These are phyloP conservation scores for Megaptera novaeangliae DNA, from an alignment of 2,113 vertebrate species.

Conservation along the genomic window DNA sequence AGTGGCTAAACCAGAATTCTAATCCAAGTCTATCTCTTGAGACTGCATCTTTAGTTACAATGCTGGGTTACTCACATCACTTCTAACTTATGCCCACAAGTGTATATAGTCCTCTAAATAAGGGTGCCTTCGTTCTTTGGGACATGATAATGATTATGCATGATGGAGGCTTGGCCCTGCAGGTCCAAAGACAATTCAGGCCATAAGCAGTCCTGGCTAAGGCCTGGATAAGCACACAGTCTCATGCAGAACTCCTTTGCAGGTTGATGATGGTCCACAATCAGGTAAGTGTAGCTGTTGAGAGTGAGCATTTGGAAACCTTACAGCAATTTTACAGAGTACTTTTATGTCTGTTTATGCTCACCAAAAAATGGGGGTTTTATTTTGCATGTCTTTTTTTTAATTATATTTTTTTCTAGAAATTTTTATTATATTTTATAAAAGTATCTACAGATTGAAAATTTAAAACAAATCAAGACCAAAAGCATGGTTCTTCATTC, in stretches of 20 bases:
- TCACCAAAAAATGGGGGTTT: not conserved
- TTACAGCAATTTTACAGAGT: not conserved
- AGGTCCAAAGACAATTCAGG: not conserved
- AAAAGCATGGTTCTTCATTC: not conserved
- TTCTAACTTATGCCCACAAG: not conserved
- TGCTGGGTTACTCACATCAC: not conserved
- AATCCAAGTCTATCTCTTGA: not conserved
- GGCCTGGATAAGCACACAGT: not conserved
- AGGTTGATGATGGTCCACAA: not conserved
- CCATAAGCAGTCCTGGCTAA: not conserved
- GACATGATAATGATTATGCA: not conserved
- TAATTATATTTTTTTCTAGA: not conserved
- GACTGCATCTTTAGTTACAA: not conserved
- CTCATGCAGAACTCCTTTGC: not conserved
- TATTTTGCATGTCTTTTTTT: not conserved
- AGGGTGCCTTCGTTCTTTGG: not conserved
- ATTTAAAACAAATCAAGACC: not conserved
- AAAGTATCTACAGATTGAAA: not conserved
- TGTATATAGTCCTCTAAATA: not conserved
- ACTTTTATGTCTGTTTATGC: not conserved
- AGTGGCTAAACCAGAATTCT: not conserved
- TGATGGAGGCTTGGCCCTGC: not conserved
- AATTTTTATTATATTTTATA: slow-evolving; percentile 27
- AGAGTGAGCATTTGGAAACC: not conserved
- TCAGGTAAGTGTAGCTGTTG: not conserved